A percentile compares a stretch with the other conserved stretches of the same genome.
phyloP scores from a whole-genome alignment of 2,113 vertebrate genomes.

The Catharus minimus region DNA sequence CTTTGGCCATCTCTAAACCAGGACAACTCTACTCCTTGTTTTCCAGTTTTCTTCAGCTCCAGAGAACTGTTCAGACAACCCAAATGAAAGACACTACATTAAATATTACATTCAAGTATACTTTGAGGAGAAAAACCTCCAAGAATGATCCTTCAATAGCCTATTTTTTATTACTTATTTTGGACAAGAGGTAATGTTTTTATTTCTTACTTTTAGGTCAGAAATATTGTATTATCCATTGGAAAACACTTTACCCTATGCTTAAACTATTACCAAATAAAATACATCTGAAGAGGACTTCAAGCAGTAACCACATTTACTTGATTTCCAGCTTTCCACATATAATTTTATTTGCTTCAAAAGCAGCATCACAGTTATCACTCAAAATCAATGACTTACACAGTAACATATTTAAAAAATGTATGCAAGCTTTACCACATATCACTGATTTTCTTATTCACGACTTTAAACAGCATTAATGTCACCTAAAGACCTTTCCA shows the following conservation, averaged over 20 bases:
- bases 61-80: background rate
- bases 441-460: background rate
- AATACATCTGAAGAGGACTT: background rate
- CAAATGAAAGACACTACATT: background rate
- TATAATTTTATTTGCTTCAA: background rate
- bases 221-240: background rate
- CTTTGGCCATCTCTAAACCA: background rate
- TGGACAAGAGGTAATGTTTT: background rate
- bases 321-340: background rate
- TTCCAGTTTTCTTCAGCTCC: background rate
- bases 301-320: background rate
- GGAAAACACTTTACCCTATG: background rate
- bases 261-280: slow-evolving; percentile 5
- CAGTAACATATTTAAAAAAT: background rate
- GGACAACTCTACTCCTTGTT: background rate
- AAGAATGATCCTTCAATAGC: background rate
- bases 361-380: background rate
- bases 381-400: background rate
- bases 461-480: background rate
- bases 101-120: background rate
- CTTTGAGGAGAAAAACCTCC: background rate
- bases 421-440: background rate
- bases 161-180: background rate
- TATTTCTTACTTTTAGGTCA: background rate
- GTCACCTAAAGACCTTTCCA: background rate